These are phyloP conservation scores for Drosophila pegasa DNA, from an alignment of 2,888 invertebrate species.

Conservation along the genomic window DNA sequence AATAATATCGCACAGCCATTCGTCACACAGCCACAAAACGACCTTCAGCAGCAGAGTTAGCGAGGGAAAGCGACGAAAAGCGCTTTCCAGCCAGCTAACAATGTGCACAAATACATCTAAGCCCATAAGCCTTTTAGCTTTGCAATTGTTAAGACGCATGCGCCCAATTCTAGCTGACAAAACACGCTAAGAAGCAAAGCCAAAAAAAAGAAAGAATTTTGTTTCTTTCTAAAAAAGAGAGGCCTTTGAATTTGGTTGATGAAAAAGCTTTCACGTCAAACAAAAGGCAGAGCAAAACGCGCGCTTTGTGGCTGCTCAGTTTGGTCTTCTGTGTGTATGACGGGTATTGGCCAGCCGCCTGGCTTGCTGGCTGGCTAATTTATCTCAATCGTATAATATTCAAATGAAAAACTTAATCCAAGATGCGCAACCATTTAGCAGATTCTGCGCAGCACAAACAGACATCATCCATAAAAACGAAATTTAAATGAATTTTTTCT, in stretches of 20 bases:
- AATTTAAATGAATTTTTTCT: constrained; percentile 47
- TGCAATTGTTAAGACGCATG: constrained; percentile 68
- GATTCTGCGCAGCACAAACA: constrained; percentile 42
- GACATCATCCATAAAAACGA: constrained; percentile 16
- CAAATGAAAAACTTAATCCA: constrained; percentile 66
- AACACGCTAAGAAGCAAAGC: constrained; percentile 35
- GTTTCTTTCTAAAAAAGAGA: constrained; percentile 60
- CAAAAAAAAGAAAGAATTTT: constrained; percentile 23
- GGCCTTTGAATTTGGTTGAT: constrained; percentile 60
- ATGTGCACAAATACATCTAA: constrained; percentile 36
- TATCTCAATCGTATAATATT: constrained; percentile 75
- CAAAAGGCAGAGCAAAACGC: constrained; percentile 37
- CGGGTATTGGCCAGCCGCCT: not conserved
- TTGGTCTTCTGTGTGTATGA: constrained; percentile 1
- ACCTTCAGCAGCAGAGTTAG: constrained; percentile 61
- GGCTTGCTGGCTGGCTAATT: constrained; percentile 50
- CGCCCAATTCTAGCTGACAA: constrained; percentile 75
- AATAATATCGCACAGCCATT: constrained; percentile 35
- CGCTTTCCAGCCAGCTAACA: constrained; percentile 49
- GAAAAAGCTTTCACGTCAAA: constrained; percentile 68
- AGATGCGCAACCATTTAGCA: constrained; percentile 46
- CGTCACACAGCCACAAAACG: constrained; percentile 45
- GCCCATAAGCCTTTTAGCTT: constrained; percentile 76
- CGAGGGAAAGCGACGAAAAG: constrained; percentile 60
- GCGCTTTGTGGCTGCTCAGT: constrained; percentile 9